Conservation (phyloP, 1,140 invertebrate genomes). For the Ctenoplectra terminalis region DNA sequence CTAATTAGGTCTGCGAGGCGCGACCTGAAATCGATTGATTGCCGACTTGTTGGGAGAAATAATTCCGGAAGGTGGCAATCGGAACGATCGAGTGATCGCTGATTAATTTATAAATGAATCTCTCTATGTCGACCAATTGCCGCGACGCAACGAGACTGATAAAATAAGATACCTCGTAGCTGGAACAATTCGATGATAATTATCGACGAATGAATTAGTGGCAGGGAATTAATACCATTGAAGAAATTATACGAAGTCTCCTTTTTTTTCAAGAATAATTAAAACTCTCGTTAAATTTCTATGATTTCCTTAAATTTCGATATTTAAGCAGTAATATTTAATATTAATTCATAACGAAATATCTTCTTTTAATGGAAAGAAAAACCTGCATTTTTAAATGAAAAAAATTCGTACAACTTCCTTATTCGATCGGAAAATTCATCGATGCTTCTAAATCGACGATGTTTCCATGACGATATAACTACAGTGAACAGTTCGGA, state of each 20-base stretch:
- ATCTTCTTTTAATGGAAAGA: no score
- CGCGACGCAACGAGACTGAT: neutral
- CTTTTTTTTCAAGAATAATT: no score
- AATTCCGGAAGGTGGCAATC: constrained; percentile 26
- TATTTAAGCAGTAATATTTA: no score
- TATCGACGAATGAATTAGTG: neutral
- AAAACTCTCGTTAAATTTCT: no score
- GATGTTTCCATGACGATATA: no score
- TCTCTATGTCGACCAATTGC: constrained; percentile 9
- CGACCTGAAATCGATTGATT: constrained; percentile 44
- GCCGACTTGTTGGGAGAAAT: constrained; percentile 13
- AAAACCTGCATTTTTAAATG: no score
- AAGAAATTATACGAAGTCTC: neutral
- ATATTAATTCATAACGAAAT: no score
- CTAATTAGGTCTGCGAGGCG: constrained; percentile 38
- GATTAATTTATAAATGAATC: constrained; percentile 47
- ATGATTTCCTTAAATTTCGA: no score
- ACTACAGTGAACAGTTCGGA: no score
- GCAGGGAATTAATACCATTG: neutral
- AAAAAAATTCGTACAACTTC: no score
- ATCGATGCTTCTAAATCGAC: no score
- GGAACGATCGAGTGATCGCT: constrained; percentile 33
- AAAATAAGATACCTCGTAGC: neutral
- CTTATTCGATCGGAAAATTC: no score
- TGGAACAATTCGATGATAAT: neutral